These are phyloP conservation scores for Heliconius melpomene DNA, from an alignment of 1,140 invertebrate species.

Conservation along the genomic window DNA sequence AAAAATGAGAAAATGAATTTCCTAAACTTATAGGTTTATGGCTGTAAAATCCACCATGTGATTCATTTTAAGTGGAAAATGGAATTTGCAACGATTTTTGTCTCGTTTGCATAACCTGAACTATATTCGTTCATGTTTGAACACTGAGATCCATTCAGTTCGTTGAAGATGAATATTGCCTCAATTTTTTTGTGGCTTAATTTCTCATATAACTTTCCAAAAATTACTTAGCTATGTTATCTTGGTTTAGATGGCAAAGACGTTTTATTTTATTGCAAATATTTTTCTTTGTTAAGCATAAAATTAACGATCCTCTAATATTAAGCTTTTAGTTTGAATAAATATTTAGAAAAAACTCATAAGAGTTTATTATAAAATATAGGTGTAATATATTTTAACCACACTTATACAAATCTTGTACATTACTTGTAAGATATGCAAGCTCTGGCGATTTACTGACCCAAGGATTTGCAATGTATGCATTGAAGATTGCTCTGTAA, in stretches of 20 bases:
- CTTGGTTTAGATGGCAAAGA: too few relatives aligned
- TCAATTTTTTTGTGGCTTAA: neutral
- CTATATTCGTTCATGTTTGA: neutral
- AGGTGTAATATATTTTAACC: too few relatives aligned
- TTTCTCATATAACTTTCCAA: neutral
- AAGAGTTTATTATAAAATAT: too few relatives aligned
- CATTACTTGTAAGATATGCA: neutral
- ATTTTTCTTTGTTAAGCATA: neutral
- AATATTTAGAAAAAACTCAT: too few relatives aligned
- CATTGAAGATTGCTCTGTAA: neutral
- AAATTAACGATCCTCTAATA: neutral
- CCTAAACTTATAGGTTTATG: neutral
- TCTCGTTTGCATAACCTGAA: neutral
- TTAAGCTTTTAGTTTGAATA: too few relatives aligned
- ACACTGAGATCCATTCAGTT: neutral
- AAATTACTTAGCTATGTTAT: neutral
- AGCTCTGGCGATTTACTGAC: neutral
- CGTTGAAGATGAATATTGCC: neutral
- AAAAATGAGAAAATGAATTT: neutral
- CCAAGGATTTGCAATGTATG: neutral
- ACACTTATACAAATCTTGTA: neutral
- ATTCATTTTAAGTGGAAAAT: neutral
- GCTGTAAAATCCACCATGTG: neutral
- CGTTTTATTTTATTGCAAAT: neutral
- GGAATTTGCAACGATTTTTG: neutral